Evolutionary conservation across 2,888 invertebrate species (phyloP).

Genomic region (Amblyteles armatorius): DNA sequence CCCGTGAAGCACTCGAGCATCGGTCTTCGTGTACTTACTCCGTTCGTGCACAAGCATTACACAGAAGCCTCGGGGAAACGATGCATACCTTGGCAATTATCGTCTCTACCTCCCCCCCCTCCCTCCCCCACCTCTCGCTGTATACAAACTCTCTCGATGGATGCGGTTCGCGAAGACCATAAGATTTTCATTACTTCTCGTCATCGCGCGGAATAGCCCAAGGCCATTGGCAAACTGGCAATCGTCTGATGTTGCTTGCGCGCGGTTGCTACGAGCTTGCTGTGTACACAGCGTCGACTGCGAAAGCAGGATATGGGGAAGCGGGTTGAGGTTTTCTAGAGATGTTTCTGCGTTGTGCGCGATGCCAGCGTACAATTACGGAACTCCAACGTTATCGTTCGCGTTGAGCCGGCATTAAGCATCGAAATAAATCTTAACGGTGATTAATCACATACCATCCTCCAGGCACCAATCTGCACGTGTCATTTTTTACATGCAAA

Average conservation of each 20-base stretch:
- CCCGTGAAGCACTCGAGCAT: slow-evolving; percentile 32
- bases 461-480: not conserved
- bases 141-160: slow-evolving; percentile 25
- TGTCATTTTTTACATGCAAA: not conserved
- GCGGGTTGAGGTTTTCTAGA: not conserved
- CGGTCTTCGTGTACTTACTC: slow-evolving; percentile 7
- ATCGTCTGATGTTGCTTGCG: slow-evolving; percentile 23
- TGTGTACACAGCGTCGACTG: not conserved
- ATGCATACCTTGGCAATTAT: slow-evolving; percentile 60
- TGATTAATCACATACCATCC: not conserved
- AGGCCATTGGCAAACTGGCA: slow-evolving; percentile 46
- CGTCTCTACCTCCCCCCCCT: slow-evolving; percentile 15
- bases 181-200: slow-evolving; percentile 43
- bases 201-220: slow-evolving; percentile 31
- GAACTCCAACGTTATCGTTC: not conserved
- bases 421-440: not conserved
- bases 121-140: not conserved
- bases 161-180: slow-evolving; percentile 14
- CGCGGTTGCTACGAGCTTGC: slow-evolving; percentile 18
- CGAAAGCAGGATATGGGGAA: slow-evolving; percentile 19
- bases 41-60: slow-evolving; percentile 40
- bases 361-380: not conserved
- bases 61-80: slow-evolving; percentile 49
- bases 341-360: not conserved
- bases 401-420: not conserved